phyloP scores from a whole-genome alignment of 2,888 invertebrate species.

The Malacosoma neustria region DNA sequence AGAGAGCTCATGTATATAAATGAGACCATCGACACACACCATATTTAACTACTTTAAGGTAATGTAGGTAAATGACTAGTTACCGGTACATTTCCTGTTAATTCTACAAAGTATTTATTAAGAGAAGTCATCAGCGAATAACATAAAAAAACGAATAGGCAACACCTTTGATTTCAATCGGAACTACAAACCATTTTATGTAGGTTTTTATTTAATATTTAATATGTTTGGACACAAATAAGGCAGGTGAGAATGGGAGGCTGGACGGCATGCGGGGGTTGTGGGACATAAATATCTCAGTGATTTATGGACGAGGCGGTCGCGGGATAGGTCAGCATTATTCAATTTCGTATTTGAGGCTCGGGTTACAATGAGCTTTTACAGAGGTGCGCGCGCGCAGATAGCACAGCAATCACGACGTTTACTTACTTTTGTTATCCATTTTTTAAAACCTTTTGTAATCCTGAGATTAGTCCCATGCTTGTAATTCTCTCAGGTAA shows the following conservation, averaged over 20 bases:
- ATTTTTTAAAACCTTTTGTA: slow-evolving; percentile 40
- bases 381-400: slow-evolving; percentile 60
- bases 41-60: too few relatives aligned
- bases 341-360: slow-evolving; percentile 74
- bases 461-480: slow-evolving; percentile 35
- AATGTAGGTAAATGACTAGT: too few relatives aligned
- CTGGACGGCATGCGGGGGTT: slow-evolving; percentile 39
- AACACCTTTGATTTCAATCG: slow-evolving; percentile 61
- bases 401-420: slow-evolving; percentile 47
- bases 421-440: slow-evolving; percentile 48
- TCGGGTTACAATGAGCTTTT: slow-evolving; percentile 73
- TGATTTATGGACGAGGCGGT: slow-evolving; percentile 71
- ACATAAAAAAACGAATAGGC: too few relatives aligned
- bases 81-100: too few relatives aligned
- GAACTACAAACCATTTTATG: slow-evolving; percentile 69
- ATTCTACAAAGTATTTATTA: too few relatives aligned
- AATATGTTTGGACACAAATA: slow-evolving; percentile 63
- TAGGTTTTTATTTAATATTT: slow-evolving; percentile 72
- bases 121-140: too few relatives aligned
- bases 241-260: slow-evolving; percentile 36
- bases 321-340: slow-evolving; percentile 75
- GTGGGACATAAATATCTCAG: slow-evolving; percentile 73
- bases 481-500: slow-evolving; percentile 26
- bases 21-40: too few relatives aligned
- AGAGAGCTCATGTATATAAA: too few relatives aligned